Evolutionary conservation across 2,888 invertebrate species (phyloP), one percentile per base, ranked within the genome.

Genomic region (Tubulanus polymorphus): DNA sequence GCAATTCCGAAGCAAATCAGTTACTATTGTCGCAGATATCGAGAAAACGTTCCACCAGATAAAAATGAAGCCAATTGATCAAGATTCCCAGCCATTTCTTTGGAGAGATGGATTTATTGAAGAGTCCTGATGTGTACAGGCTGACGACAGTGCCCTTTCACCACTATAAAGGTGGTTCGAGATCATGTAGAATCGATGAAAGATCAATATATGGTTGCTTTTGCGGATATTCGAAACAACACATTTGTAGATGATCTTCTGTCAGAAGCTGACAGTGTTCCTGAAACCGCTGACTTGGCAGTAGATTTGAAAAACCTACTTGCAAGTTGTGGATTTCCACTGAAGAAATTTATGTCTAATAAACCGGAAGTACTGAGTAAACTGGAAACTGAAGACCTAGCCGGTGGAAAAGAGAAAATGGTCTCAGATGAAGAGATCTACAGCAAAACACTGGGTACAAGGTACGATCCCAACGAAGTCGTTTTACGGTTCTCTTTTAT

Each of bases 111-210:
- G 37, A 56, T 27, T 15, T n/a, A 32, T 26, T 18, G 2, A 48
- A 30, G n/a, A n/a, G n/a, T 2, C 54, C 56, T 8, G 48, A 56
- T 15, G 48, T 20, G 3, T 56, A 48, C 29, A 35, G 55, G 26
- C 55, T 48, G 29, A 48, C 23, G 8, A 30, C 54, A 32, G 26
- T 56, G 8, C 48, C 55, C 6, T 56, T 55, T 56, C 28, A 27
- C 15, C 6, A 3, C 41, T 3, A 41, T 41, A 8, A 18, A 41
- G 41, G 23, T 15, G 15, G 6, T 41, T 41, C 41, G 41, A 8
- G 41, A 41, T 41, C 41, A 41, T 15, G 41, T 41, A 23, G 23
- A 18, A 3, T 8, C 3, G 6, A 18, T 41, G 41, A 41, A 15
- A 23, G 18, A 18, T 15, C 20, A 41, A 5, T 41, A 41, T 23